Percentiles rank a stretch among this genome's conserved stretches.
Evolutionary conservation across 2,888 invertebrate species (phyloP).

Genomic region (Venusia cambrica): DNA sequence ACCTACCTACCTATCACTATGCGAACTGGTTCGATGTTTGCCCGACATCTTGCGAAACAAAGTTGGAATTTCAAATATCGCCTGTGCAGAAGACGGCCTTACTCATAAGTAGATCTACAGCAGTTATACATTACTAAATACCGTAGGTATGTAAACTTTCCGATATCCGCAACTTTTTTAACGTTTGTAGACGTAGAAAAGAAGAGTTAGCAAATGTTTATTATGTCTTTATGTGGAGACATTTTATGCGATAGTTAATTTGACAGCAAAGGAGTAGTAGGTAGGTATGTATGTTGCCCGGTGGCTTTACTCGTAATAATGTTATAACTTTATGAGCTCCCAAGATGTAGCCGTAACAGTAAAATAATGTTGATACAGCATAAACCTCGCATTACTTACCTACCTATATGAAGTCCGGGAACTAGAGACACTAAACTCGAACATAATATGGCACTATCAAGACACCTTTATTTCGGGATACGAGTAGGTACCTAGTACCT

Average conservation of each 20-base stretch:
- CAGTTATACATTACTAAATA: too few relatives aligned
- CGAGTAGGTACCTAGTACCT: too few relatives aligned
- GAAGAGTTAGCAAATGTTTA: too few relatives aligned
- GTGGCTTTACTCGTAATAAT: conserved; percentile 30
- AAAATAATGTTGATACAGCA: conserved; percentile 69
- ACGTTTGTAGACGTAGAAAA: too few relatives aligned
- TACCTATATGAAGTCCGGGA: conserved; percentile 45
- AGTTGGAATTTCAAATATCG: too few relatives aligned
- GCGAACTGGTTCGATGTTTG: conserved; percentile 16
- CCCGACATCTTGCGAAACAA: conserved; percentile 1
- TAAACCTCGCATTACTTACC: conserved; percentile 50
- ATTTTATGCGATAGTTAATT: conserved; percentile 9
- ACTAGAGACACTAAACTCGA: conserved; percentile 37
- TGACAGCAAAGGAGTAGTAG: conserved; percentile 1
- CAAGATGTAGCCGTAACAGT: conserved; percentile 70
- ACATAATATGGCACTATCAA: conserved; percentile 44
- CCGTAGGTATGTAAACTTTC: too few relatives aligned
- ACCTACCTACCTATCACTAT: too few relatives aligned
- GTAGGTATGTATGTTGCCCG: conserved; percentile 7
- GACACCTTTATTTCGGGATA: conserved; percentile 11
- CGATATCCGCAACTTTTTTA: too few relatives aligned
- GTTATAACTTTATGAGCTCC: conserved; percentile 56
- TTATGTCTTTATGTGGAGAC: neutral
- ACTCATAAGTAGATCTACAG: too few relatives aligned
- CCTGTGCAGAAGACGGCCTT: too few relatives aligned